Conservation (phyloP, 2,888 invertebrate species). For the Harpalus rufipes region DNA sequence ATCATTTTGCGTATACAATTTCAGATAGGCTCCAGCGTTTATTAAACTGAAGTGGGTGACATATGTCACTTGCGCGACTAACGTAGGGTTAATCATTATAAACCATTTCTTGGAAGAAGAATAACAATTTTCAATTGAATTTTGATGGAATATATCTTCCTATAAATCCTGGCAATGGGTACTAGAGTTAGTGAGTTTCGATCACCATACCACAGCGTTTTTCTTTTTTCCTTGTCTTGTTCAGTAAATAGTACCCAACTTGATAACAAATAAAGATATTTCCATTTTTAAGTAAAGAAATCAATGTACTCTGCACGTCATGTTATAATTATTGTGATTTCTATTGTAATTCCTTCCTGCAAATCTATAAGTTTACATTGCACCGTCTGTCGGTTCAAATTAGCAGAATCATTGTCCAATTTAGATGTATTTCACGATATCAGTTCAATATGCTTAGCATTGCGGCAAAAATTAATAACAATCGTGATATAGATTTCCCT, state of each 20-base stretch:
- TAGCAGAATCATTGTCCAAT: constrained; percentile 58
- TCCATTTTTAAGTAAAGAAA: not conserved
- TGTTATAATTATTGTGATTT: not conserved
- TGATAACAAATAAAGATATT: not conserved
- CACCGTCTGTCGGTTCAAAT: constrained; percentile 42
- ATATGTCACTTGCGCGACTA: no score
- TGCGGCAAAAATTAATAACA: constrained; percentile 54
- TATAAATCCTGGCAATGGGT: no score
- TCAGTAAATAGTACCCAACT: not conserved
- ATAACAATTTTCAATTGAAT: no score
- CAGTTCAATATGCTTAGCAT: constrained; percentile 35
- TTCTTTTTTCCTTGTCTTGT: no score
- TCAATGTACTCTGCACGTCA: not conserved
- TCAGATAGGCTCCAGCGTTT: no score
- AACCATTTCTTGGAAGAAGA: no score
- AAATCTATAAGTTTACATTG: constrained; percentile 5
- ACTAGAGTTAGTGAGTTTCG: no score
- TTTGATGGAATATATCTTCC: no score
- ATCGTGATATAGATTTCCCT: constrained; percentile 58
- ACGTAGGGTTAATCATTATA: no score
- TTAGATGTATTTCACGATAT: constrained; percentile 54
- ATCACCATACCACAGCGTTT: no score
- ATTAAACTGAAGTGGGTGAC: no score
- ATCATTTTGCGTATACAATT: no score
- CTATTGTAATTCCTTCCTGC: not conserved